Evolutionary conservation across 2,888 invertebrate species (phyloP).

Genomic region (Eurytoma californica): DNA sequence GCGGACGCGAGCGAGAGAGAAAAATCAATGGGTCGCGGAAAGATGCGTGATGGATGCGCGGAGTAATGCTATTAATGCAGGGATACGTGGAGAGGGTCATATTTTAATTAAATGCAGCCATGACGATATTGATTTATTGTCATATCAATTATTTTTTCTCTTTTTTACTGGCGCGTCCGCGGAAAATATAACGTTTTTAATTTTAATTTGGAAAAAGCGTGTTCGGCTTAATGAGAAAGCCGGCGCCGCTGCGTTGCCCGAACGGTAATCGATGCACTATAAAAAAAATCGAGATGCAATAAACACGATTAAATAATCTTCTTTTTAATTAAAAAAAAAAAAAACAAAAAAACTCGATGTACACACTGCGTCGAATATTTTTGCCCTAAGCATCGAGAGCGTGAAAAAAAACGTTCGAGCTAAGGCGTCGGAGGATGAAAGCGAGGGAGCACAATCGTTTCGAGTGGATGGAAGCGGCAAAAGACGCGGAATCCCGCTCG

Average conservation of each 20-base stretch:
- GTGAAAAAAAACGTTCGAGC: too few species aligned
- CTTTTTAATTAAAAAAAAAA: too few species aligned
- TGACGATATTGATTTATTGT: constrained; percentile 46
- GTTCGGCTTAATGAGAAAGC: constrained; percentile 17
- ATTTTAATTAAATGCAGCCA: constrained; percentile 55
- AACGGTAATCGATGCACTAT: too few species aligned
- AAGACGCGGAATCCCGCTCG: neutral
- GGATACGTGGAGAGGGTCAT: constrained; percentile 46
- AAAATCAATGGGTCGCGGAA: constrained; percentile 38
- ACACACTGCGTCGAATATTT: too few species aligned
- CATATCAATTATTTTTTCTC: constrained; percentile 1
- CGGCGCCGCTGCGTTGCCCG: too few species aligned
- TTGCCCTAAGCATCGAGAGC: too few species aligned
- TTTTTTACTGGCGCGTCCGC: neutral
- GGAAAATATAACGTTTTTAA: constrained; percentile 27
- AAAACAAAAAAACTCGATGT: too few species aligned
- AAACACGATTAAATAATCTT: too few species aligned
- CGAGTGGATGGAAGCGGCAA: neutral
- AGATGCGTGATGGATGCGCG: constrained; percentile 50
- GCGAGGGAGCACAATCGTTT: too few species aligned
- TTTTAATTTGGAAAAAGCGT: constrained; percentile 16
- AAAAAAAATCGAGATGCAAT: too few species aligned
- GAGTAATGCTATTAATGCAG: constrained; percentile 54
- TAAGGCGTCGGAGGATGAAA: too few species aligned
- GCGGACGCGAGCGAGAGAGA: constrained; percentile 15